Evolutionary conservation across 2,797 vertebrate genomes (phyloP).

Genomic region (Mormyrops boulengeri): DNA sequence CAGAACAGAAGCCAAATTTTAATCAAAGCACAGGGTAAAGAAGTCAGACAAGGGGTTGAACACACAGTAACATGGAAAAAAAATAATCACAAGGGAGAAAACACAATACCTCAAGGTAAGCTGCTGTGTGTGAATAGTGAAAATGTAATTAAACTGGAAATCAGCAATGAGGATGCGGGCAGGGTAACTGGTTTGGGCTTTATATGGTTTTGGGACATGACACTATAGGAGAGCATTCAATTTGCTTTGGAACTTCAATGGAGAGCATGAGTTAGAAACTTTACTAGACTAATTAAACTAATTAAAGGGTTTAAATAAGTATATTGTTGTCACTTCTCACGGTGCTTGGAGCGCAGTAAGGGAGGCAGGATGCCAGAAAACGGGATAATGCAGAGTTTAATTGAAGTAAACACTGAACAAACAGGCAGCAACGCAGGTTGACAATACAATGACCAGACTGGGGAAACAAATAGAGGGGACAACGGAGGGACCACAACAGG

Average conservation of each 20-base stretch:
- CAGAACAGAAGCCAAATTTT: background rate
- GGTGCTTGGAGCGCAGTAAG: too few species aligned
- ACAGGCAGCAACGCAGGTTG: too few species aligned
- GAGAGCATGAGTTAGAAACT: background rate
- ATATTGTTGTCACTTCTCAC: background rate
- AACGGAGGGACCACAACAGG: too few species aligned
- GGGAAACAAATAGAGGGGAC: too few species aligned
- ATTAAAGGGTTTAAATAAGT: background rate
- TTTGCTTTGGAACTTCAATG: background rate
- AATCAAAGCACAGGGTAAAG: background rate
- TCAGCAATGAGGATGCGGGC: background rate
- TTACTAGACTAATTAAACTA: background rate
- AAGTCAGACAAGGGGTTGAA: background rate
- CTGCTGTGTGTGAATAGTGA: background rate
- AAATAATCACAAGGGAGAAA: background rate
- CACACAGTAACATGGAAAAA: background rate
- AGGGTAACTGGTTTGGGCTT: background rate
- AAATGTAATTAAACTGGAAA: background rate
- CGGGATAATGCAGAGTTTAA: too few species aligned
- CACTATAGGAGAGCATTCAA: background rate
- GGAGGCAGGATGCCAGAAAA: too few species aligned
- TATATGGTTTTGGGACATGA: background rate
- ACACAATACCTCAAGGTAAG: background rate
- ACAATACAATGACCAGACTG: too few species aligned
- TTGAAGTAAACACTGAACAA: too few species aligned